Conservation (phyloP, 2,888 invertebrate species). For the Lordiphosa fenestrarum region DNA sequence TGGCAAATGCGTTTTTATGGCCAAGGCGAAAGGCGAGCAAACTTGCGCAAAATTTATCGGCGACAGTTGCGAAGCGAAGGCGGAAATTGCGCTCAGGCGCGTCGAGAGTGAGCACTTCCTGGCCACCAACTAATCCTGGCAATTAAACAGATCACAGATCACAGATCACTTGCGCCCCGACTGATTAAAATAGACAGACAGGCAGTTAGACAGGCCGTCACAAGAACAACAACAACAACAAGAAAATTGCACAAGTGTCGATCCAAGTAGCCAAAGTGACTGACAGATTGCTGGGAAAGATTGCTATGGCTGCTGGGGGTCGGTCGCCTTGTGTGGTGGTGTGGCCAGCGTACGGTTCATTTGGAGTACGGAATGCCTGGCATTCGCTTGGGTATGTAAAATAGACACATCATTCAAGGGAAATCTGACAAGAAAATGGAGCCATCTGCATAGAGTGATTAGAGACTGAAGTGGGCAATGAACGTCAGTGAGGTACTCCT, state of each 20-base stretch:
- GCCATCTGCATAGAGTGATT: too few relatives aligned
- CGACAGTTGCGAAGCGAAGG: constrained; percentile 61
- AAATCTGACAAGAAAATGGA: constrained; percentile 9
- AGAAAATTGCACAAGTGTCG: constrained; percentile 25
- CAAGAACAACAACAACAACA: background rate
- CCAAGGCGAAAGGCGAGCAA: too few relatives aligned
- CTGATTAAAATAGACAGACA: constrained; percentile 34
- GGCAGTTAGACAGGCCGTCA: constrained; percentile 8
- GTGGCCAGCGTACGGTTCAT: constrained; percentile 47
- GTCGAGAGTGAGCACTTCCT: constrained; percentile 48
- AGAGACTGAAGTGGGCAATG: too few relatives aligned
- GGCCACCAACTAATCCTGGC: constrained; percentile 53
- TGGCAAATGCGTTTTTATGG: too few relatives aligned
- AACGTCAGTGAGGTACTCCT: too few relatives aligned
- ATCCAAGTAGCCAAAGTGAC: constrained; percentile 13
- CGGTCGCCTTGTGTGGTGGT: constrained; percentile 16
- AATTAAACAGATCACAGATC: constrained; percentile 62
- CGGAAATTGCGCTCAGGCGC: constrained; percentile 68
- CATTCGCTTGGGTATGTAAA: constrained; percentile 67
- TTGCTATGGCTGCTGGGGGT: constrained; percentile 59
- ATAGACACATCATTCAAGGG: constrained; percentile 63
- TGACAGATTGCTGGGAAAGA: constrained; percentile 10
- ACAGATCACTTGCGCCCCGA: constrained; percentile 32
- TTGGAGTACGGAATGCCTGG: constrained; percentile 48
- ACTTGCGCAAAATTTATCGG: constrained; percentile 62